phyloP scores from a whole-genome alignment of 1,140 invertebrate genomes.

The Neotoxoptera formosana region DNA sequence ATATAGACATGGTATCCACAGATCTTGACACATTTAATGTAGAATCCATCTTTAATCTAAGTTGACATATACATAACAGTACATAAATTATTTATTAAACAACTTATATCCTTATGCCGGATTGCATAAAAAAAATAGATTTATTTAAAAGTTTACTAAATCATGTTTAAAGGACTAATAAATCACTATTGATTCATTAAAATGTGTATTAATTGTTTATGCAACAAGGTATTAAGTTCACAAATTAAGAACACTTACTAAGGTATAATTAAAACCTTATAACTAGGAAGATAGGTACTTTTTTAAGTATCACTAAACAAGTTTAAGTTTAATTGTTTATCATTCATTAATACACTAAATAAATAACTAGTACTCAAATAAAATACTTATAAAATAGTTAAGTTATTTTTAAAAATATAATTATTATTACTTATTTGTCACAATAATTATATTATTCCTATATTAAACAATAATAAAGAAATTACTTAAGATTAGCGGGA shows the following conservation, averaged over 20 bases:
- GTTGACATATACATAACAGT: not conserved
- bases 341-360: not conserved
- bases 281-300: not conserved
- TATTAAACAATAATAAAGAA: not conserved
- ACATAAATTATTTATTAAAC: not conserved
- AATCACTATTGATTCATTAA: not conserved
- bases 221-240: not conserved
- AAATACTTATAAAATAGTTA: not conserved
- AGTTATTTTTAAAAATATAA: not conserved
- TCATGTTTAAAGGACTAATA: not conserved
- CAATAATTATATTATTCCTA: not conserved
- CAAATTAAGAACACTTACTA: not conserved
- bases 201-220: not conserved
- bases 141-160: not conserved
- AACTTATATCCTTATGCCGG: not conserved
- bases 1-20: conserved; percentile 32
- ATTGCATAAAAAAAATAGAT: not conserved
- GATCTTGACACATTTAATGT: conserved; percentile 41
- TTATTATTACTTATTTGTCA: not conserved
- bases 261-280: not conserved
- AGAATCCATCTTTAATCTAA: not conserved
- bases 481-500: not conserved
- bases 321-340: not conserved
- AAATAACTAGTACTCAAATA: not conserved
- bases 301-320: not conserved